Evolutionary conservation across 2,797 vertebrate species (phyloP).

Genomic region (Myripristis murdjan): DNA sequence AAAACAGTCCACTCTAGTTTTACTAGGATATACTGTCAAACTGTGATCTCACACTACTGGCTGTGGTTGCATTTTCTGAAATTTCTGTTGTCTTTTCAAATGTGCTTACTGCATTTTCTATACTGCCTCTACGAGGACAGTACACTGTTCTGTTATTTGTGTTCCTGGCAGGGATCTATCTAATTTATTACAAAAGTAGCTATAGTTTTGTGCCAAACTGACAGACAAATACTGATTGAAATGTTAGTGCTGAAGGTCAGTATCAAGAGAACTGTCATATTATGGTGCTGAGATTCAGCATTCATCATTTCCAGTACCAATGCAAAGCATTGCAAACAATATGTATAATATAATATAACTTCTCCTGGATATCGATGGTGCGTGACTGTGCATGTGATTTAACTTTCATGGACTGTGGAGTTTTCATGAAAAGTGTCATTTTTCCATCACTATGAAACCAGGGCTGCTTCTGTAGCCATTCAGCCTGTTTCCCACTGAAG

Average conservation of each 20-base stretch:
- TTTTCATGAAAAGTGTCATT: neutral
- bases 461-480: conserved; percentile 28
- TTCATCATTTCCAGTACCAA: too few relatives aligned
- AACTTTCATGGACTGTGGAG: conserved; percentile 15
- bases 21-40: neutral
- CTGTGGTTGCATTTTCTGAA: neutral
- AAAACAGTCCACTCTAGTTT: neutral
- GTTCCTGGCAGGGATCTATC: too few relatives aligned
- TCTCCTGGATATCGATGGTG: neutral
- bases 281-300: too few relatives aligned
- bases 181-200: too few relatives aligned
- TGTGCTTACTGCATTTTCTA: too few relatives aligned
- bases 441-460: conserved; percentile 7
- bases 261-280: too few relatives aligned
- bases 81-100: too few relatives aligned
- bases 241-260: too few relatives aligned
- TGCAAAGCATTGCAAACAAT: neutral
- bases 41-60: neutral
- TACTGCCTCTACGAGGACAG: too few relatives aligned
- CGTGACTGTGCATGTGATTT: conserved; percentile 9
- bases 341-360: neutral
- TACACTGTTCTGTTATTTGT: too few relatives aligned
- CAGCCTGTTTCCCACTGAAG: conserved; percentile 17
- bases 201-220: too few relatives aligned
- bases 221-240: too few relatives aligned